Evolutionary conservation across 2,888 invertebrate species (phyloP).

Genomic region (Lutraria lutraria): DNA sequence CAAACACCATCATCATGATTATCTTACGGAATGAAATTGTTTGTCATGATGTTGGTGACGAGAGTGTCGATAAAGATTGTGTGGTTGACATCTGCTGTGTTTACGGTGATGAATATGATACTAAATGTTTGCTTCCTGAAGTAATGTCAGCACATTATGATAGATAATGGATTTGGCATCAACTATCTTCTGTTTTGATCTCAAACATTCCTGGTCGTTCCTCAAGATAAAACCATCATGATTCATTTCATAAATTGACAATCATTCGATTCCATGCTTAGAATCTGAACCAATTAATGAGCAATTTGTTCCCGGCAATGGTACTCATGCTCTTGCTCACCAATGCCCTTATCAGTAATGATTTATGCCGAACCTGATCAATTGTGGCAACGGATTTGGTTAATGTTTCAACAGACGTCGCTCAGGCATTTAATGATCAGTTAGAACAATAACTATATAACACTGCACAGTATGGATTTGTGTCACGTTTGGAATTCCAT

Average conservation of each 20-base stretch:
- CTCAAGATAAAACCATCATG: background rate
- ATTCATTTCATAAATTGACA: slow-evolving; percentile 13
- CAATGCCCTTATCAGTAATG: background rate
- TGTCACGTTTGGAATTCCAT: background rate
- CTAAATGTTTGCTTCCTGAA: background rate
- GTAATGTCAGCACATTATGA: no score
- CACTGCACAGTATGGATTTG: background rate
- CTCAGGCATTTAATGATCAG: background rate
- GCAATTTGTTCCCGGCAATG: background rate
- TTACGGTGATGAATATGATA: background rate
- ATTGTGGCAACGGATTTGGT: background rate
- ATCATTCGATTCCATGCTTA: slow-evolving; percentile 7
- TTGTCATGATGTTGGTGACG: background rate
- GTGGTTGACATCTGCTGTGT: background rate
- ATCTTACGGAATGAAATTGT: background rate
- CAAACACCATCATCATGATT: no score
- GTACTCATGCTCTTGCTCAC: background rate
- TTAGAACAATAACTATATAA: background rate
- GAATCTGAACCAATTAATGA: slow-evolving; percentile 1
- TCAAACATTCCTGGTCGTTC: background rate
- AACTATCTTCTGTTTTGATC: background rate
- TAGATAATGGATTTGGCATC: background rate
- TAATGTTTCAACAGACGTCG: background rate
- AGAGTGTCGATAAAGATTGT: background rate
- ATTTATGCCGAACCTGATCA: background rate